Conservation (phyloP, 2,113 vertebrate species). For the Guaruba guarouba region DNA sequence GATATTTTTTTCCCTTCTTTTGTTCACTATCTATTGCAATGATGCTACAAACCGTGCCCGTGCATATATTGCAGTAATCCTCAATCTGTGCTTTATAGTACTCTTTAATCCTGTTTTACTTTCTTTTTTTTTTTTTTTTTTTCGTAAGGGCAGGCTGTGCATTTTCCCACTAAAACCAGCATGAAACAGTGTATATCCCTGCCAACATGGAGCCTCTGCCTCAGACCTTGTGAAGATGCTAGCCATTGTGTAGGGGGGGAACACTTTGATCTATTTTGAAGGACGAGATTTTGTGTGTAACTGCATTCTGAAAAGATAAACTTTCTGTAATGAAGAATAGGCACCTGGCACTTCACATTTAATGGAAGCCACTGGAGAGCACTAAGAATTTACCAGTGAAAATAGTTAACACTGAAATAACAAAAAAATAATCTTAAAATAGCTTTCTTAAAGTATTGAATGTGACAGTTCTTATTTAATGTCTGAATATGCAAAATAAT, state of each 20-base stretch:
- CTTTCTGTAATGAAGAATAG: neutral
- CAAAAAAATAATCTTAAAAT: neutral
- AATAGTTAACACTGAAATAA: neutral
- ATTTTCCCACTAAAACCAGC: neutral
- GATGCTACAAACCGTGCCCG: neutral
- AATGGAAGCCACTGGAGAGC: neutral
- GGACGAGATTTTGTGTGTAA: neutral
- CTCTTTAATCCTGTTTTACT: neutral
- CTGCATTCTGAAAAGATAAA: neutral
- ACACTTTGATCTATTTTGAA: neutral
- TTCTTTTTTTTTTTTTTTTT: neutral
- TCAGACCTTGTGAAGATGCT: neutral
- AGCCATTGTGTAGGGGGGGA: neutral
- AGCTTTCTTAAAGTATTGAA: neutral
- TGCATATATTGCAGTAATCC: neutral
- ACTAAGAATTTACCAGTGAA: neutral
- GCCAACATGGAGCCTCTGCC: neutral
- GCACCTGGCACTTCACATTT: neutral
- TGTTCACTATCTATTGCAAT: neutral
- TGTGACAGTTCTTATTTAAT: neutral
- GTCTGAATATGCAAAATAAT: neutral
- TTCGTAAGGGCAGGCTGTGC: neutral
- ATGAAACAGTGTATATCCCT: neutral
- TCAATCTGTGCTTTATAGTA: neutral
- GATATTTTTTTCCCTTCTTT: neutral